These are phyloP conservation scores for Drosophila parabipectinata DNA, from an alignment of 1,140 invertebrate species.

Conservation along the genomic window DNA sequence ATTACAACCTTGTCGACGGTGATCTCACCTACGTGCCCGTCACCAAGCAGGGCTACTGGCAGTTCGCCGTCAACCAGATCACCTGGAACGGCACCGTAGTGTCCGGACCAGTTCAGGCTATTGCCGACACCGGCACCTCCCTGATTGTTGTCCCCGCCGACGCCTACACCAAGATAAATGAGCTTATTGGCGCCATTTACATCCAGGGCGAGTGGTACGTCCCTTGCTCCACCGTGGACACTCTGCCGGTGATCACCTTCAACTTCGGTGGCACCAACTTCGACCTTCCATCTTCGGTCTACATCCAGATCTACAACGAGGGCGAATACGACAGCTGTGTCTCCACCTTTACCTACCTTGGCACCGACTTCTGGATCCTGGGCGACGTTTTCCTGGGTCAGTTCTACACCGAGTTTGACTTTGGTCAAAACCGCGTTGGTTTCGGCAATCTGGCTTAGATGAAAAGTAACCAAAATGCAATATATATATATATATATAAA, in stretches of 20 bases:
- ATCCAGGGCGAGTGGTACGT: constrained; percentile 55
- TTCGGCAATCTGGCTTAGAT: constrained; percentile 79
- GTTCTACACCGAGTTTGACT: constrained; percentile 90
- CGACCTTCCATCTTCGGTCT: constrained; percentile 48
- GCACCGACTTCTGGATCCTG: constrained; percentile 85
- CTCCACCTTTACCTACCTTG: constrained; percentile 91
- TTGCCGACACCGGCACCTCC: constrained; percentile 92
- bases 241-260: constrained; percentile 56
- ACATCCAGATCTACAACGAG: constrained; percentile 86
- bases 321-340: constrained; percentile 89
- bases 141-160: constrained; percentile 88
- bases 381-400: constrained; percentile 89
- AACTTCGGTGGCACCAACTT: constrained; percentile 62
- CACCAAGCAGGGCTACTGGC: constrained; percentile 78
- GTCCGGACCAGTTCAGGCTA: constrained; percentile 86
- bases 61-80: constrained; percentile 67
- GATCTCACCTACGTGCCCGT: constrained; percentile 74
- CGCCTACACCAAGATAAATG: constrained; percentile 43
- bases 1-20: constrained; percentile 55
- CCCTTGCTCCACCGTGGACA: constrained; percentile 43
- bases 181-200: constrained; percentile 44
- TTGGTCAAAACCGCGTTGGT: constrained; percentile 88
- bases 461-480: no score
- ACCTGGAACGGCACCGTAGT: constrained; percentile 53
- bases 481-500: no score